These are phyloP conservation scores for Caiman crocodilus DNA, from an alignment of 2,797 vertebrate genomes.

Conservation along the genomic window DNA sequence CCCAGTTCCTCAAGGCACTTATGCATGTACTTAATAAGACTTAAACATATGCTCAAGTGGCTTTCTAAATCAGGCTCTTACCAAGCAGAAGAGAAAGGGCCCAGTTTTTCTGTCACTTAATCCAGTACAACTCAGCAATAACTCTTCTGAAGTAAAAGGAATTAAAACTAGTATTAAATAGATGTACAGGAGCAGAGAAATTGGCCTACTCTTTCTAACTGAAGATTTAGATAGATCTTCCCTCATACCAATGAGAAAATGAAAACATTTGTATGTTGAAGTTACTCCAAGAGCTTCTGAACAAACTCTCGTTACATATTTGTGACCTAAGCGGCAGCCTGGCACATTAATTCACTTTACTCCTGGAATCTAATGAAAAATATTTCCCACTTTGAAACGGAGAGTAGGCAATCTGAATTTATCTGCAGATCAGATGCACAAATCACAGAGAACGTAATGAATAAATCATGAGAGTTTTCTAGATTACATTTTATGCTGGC, in stretches of 20 bases:
- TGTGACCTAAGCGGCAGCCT: background rate
- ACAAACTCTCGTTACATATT: background rate
- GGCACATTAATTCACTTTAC: constrained; percentile 20
- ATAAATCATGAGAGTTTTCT: constrained; percentile 48
- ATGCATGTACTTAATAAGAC: background rate
- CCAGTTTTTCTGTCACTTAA: background rate
- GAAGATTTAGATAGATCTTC: background rate
- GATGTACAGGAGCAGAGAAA: background rate
- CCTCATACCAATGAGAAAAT: background rate
- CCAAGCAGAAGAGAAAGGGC: background rate
- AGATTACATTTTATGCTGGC: background rate
- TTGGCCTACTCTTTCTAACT: background rate
- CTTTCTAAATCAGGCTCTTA: background rate
- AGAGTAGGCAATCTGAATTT: constrained; percentile 44
- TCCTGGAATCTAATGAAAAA: background rate
- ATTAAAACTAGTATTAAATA: background rate
- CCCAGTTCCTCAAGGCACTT: background rate
- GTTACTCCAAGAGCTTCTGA: background rate
- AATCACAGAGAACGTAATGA: background rate
- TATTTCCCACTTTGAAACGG: constrained; percentile 31
- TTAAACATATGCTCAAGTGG: background rate
- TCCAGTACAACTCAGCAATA: background rate
- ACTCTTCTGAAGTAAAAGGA: background rate
- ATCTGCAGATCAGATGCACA: constrained; percentile 17
- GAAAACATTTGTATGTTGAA: background rate